Evolutionary conservation across 2,888 invertebrate species (phyloP).

Genomic region (Melanargia galathea): DNA sequence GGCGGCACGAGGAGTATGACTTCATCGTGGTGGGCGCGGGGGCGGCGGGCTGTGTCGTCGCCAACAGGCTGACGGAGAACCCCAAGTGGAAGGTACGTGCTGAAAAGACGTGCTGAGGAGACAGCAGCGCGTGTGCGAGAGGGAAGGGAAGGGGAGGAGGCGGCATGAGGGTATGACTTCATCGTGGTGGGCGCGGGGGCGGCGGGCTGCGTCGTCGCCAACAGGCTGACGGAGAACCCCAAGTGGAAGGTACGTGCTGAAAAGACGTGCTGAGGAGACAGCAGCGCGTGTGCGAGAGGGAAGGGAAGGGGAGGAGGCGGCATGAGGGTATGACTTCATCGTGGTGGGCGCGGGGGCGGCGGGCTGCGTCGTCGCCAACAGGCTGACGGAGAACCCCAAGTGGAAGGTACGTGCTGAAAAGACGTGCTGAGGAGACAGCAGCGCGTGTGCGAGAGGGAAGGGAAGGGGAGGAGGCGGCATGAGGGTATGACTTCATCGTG

Average conservation of each 20-base stretch:
- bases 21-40: slow-evolving; percentile 69
- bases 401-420: slow-evolving; percentile 55
- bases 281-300: slow-evolving; percentile 26
- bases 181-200: slow-evolving; percentile 66
- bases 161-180: slow-evolving; percentile 53
- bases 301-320: background rate
- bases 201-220: slow-evolving; percentile 63
- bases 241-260: slow-evolving; percentile 57
- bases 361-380: slow-evolving; percentile 62
- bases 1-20: slow-evolving; percentile 49
- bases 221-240: slow-evolving; percentile 53
- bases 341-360: slow-evolving; percentile 65
- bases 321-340: slow-evolving; percentile 57
- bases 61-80: slow-evolving; percentile 57
- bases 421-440: slow-evolving; percentile 40
- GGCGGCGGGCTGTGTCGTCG: slow-evolving; percentile 61
- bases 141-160: background rate
- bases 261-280: slow-evolving; percentile 31
- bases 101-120: slow-evolving; percentile 24
- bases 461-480: background rate
- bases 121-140: slow-evolving; percentile 29
- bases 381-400: slow-evolving; percentile 52
- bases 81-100: slow-evolving; percentile 55
- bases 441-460: background rate
- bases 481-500: slow-evolving; percentile 61